phyloP scores from a whole-genome alignment of 1,140 invertebrate species.

The Penaeus chinensis region DNA sequence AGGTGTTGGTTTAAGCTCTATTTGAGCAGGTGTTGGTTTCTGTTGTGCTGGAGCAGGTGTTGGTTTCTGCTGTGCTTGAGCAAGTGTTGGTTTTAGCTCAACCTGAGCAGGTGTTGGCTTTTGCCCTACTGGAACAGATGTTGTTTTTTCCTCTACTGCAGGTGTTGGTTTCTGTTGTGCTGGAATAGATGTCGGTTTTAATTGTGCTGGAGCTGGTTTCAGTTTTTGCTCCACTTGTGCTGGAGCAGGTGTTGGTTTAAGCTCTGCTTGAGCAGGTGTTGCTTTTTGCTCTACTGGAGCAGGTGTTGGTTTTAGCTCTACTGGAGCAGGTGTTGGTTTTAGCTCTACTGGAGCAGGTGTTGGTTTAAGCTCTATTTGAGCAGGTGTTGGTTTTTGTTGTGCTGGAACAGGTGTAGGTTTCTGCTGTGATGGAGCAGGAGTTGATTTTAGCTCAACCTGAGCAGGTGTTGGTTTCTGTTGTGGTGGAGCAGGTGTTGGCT shows the following conservation, averaged over 20 bases:
- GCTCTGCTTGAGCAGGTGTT: neutral
- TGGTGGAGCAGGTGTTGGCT: neutral
- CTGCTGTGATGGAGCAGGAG: neutral
- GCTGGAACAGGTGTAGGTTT: neutral
- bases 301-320: no score
- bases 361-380: neutral
- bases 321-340: conserved; percentile 33
- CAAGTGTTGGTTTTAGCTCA: neutral
- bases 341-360: neutral
- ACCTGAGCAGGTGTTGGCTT: conserved; percentile 16
- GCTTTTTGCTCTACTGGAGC: neutral
- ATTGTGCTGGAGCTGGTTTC: conserved; percentile 1
- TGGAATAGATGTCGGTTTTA: neutral
- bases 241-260: no score
- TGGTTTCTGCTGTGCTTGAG: neutral
- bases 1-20: neutral
- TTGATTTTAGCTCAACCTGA: neutral
- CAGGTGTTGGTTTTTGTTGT: conserved; percentile 43
- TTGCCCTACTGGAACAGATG: neutral
- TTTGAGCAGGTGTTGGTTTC: neutral
- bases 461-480: neutral
- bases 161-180: conserved; percentile 11
- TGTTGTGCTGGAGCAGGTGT: conserved; percentile 1
- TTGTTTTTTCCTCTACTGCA: neutral
- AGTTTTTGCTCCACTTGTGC: neutral